A percentile compares a stretch with the other conserved stretches of the same genome.
phyloP scores from a whole-genome alignment of 2,888 invertebrate genomes.

The Tridacna crocea region DNA sequence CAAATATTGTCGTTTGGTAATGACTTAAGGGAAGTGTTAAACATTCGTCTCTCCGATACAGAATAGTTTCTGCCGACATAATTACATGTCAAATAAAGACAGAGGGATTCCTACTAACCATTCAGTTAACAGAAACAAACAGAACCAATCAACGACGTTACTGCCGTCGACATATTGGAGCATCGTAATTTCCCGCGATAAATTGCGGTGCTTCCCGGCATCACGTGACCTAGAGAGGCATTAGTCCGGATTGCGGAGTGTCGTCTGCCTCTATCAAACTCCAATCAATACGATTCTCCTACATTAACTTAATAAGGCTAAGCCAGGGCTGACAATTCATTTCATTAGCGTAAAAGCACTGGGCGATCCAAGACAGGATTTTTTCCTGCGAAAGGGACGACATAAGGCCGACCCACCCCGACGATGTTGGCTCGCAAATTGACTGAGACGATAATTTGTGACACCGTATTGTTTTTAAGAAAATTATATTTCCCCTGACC shows the following conservation, averaged over 20 bases:
- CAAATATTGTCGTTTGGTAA: too few relatives aligned
- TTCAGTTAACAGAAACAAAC: conserved; percentile 39
- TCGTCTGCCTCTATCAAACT: conserved; percentile 61
- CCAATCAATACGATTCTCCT: conserved; percentile 62
- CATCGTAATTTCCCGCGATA: conserved; percentile 40
- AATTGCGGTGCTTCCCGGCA: conserved; percentile 33
- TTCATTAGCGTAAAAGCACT: conserved; percentile 63
- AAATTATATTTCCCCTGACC: conserved; percentile 62
- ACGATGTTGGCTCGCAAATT: conserved; percentile 42
- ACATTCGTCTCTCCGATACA: conserved; percentile 2
- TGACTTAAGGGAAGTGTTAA: not conserved
- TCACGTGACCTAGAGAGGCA: conserved; percentile 60
- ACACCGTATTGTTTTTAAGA: conserved; percentile 67
- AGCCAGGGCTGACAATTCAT: conserved; percentile 62
- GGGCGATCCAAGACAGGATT: not conserved
- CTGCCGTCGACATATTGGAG: conserved; percentile 36
- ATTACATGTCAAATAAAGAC: conserved; percentile 28
- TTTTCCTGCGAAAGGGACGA: not conserved
- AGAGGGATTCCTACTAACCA: conserved; percentile 25
- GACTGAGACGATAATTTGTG: conserved; percentile 59
- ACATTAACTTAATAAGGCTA: conserved; percentile 68
- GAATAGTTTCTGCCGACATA: not conserved
- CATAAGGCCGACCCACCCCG: conserved; percentile 53
- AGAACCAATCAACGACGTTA: conserved; percentile 45
- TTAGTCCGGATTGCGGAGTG: conserved; percentile 62